Evolutionary conservation across 2,797 vertebrate genomes (phyloP).

Genomic region (Danionella dracula): DNA sequence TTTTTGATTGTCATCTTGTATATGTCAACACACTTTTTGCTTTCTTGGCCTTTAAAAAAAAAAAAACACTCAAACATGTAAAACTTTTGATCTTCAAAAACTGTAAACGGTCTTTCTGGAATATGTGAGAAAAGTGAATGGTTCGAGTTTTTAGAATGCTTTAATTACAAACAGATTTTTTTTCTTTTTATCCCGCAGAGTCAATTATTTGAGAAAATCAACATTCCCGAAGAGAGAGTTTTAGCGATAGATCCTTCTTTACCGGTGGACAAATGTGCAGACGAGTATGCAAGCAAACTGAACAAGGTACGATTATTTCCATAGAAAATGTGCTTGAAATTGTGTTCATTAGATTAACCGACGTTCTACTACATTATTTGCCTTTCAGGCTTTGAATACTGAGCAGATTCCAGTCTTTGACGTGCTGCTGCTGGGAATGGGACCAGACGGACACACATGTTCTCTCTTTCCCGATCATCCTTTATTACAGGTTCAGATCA

Average conservation of each 20-base stretch:
- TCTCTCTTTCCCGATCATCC: conserved; percentile 89
- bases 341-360: too few relatives aligned
- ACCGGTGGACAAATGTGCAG: conserved; percentile 75
- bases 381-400: conserved; percentile 73
- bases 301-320: conserved; percentile 63
- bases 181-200: conserved; percentile 45
- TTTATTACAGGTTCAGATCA: conserved; percentile 77
- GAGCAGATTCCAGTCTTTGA: conserved; percentile 79
- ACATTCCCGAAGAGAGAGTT: conserved; percentile 74
- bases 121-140: too few relatives aligned
- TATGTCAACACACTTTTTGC: too few relatives aligned
- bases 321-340: too few relatives aligned
- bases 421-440: conserved; percentile 83
- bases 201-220: conserved; percentile 73
- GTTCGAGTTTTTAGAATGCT: too few relatives aligned
- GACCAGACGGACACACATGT: conserved; percentile 91
- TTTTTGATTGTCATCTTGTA: too few relatives aligned
- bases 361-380: too few relatives aligned
- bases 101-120: too few relatives aligned
- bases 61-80: too few relatives aligned
- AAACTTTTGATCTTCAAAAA: too few relatives aligned
- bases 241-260: conserved; percentile 74
- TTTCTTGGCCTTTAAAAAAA: too few relatives aligned
- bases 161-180: background rate
- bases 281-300: conserved; percentile 79